Percentiles rank a stretch among this genome's conserved stretches.
These are phyloP conservation scores for Hephaestus fuliginosus DNA, from an alignment of 2,797 vertebrate species.

Conservation along the genomic window DNA sequence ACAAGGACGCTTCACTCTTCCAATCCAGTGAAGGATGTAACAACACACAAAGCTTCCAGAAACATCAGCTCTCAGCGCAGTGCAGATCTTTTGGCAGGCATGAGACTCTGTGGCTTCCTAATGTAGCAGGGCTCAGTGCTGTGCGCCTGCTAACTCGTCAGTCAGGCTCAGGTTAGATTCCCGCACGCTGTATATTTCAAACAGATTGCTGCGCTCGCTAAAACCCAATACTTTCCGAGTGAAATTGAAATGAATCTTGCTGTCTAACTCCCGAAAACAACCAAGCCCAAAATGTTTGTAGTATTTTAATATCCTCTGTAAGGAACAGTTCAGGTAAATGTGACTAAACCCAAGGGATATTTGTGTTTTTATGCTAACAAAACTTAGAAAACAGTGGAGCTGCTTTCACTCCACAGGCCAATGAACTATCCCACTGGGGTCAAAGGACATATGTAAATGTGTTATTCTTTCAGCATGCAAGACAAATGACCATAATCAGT, in stretches of 20 bases:
- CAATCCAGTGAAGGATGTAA: neutral
- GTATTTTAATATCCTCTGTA: no score
- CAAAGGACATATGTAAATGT: slow-evolving; percentile 1
- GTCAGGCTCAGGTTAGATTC: no score
- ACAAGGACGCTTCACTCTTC: neutral
- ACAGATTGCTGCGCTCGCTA: no score
- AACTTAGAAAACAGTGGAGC: neutral
- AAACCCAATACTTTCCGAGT: no score
- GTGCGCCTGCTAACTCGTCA: no score
- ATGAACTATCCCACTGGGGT: neutral
- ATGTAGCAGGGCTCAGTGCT: no score
- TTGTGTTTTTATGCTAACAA: neutral
- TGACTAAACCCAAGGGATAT: neutral
- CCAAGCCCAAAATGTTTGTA: neutral
- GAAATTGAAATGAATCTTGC: neutral
- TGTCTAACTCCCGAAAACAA: neutral
- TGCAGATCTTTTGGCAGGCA: no score
- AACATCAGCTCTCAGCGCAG: no score
- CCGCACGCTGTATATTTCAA: no score
- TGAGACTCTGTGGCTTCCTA: no score
- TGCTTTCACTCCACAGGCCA: neutral
- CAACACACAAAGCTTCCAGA: neutral
- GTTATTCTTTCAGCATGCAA: slow-evolving; percentile 11
- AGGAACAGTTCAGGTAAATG: neutral
- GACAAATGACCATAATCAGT: slow-evolving; percentile 3